Conservation (phyloP, 1,140 invertebrate genomes). For the Oreohelix idahoensis region DNA sequence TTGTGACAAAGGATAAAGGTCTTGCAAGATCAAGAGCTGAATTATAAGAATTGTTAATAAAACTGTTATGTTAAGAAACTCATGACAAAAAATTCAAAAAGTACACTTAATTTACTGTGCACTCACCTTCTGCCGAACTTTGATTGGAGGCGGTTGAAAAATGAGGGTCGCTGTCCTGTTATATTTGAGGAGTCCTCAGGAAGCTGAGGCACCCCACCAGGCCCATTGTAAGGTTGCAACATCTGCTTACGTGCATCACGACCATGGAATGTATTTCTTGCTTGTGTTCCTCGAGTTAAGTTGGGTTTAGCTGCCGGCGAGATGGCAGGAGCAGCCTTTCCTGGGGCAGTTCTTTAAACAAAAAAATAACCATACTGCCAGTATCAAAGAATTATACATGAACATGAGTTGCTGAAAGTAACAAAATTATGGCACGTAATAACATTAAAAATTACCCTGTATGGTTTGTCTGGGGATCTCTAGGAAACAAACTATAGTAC, state of each 20-base stretch:
- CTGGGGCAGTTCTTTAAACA: constrained; percentile 65
- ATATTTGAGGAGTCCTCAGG: constrained; percentile 80
- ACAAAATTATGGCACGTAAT: too few relatives aligned
- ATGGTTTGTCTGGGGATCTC: too few relatives aligned
- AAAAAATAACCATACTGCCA: not conserved
- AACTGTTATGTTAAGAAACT: too few relatives aligned
- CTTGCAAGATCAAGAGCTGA: too few relatives aligned
- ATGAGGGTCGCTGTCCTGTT: constrained; percentile 85
- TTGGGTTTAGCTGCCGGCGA: constrained; percentile 61
- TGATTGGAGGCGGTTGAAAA: constrained; percentile 98
- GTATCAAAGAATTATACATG: not conserved
- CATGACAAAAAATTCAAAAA: too few relatives aligned
- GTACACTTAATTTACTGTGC: not conserved
- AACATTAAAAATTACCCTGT: too few relatives aligned
- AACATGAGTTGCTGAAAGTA: not conserved
- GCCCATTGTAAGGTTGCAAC: constrained; percentile 73
- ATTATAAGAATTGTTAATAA: too few relatives aligned
- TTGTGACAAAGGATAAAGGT: too few relatives aligned
- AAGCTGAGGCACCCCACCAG: constrained; percentile 72
- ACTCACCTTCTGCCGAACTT: constrained; percentile 94
- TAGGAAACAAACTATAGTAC: too few relatives aligned
- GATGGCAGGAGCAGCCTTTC: constrained; percentile 62
- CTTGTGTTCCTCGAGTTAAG: constrained; percentile 92
- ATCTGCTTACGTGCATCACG: constrained; percentile 75
- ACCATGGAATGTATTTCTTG: constrained; percentile 96